Evolutionary conservation across 2,797 vertebrate genomes (phyloP).

Genomic region (Sebastes nivosus): DNA sequence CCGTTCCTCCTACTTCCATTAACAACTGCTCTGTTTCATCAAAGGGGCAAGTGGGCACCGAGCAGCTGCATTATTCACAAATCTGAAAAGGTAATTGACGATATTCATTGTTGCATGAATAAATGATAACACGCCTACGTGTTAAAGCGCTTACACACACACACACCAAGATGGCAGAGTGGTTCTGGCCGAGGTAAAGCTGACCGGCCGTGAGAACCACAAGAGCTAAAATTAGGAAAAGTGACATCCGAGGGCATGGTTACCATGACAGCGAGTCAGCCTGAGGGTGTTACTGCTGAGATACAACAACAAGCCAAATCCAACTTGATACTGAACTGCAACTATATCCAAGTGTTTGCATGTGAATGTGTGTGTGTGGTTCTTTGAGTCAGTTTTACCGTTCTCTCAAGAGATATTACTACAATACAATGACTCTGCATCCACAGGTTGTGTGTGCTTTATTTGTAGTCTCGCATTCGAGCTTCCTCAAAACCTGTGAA

Average conservation of each 20-base stretch:
- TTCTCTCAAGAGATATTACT: neutral
- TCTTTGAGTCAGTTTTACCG: neutral
- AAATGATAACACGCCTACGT: conserved; percentile 29
- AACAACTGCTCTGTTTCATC: conserved; percentile 28
- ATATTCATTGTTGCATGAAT: conserved; percentile 42
- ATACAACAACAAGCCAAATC: conserved; percentile 47
- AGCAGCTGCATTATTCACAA: conserved; percentile 45
- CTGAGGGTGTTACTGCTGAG: conserved; percentile 43
- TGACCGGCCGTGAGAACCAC: conserved; percentile 55
- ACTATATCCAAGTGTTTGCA: conserved; percentile 8
- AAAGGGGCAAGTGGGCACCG: neutral
- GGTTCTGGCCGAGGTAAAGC: conserved; percentile 33
- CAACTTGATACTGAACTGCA: conserved; percentile 39
- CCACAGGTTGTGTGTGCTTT: neutral
- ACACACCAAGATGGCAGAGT: neutral
- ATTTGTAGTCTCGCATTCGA: neutral
- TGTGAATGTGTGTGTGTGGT: neutral
- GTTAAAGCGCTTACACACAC: neutral
- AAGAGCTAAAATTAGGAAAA: conserved; percentile 71
- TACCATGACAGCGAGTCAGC: conserved; percentile 74
- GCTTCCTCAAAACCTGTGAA: conserved; percentile 18
- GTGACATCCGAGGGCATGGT: conserved; percentile 69
- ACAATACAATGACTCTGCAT: neutral
- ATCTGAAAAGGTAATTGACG: conserved; percentile 32
- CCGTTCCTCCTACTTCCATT: neutral